A percentile compares a stretch with the other conserved stretches of the same genome.
Evolutionary conservation across 92 coral and sea anemone species (phyloP).

Genomic region (Epizoanthus scotinus): DNA sequence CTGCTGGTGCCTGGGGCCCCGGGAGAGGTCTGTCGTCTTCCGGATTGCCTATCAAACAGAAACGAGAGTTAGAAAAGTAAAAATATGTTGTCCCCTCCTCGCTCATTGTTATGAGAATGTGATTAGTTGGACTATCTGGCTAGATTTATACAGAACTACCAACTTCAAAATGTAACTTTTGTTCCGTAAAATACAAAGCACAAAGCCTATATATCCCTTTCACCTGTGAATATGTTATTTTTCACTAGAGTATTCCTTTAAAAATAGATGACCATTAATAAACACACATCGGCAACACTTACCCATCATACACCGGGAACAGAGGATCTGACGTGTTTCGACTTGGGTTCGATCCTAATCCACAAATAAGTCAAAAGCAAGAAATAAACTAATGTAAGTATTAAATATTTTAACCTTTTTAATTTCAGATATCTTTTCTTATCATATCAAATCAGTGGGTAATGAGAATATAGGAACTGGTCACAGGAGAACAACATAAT

Average conservation of each 20-base stretch:
- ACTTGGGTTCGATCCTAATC: constrained; percentile 51
- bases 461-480: no score
- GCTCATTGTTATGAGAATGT: not conserved
- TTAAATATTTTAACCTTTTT: no score
- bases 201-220: no score
- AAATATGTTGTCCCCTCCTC: not conserved
- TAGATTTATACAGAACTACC: no score
- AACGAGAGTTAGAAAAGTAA: constrained; percentile 8
- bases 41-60: constrained; percentile 56
- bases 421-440: no score
- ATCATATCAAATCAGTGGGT: no score
- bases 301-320: constrained; percentile 70
- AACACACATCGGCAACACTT: not conserved
- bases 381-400: not conserved
- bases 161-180: no score
- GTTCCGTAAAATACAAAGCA: no score
- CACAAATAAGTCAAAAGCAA: not conserved
- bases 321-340: constrained; percentile 73
- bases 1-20: constrained; percentile 62
- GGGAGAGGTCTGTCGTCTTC: constrained; percentile 54
- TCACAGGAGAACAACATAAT: no score
- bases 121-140: not conserved
- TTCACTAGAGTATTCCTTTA: no score
- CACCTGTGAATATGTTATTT: no score
- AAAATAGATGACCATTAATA: no score